A percentile compares a stretch with the other conserved stretches of the same genome.
Conservation (phyloP, 2,113 vertebrate species). For the Zosterops hypoxanthus region DNA sequence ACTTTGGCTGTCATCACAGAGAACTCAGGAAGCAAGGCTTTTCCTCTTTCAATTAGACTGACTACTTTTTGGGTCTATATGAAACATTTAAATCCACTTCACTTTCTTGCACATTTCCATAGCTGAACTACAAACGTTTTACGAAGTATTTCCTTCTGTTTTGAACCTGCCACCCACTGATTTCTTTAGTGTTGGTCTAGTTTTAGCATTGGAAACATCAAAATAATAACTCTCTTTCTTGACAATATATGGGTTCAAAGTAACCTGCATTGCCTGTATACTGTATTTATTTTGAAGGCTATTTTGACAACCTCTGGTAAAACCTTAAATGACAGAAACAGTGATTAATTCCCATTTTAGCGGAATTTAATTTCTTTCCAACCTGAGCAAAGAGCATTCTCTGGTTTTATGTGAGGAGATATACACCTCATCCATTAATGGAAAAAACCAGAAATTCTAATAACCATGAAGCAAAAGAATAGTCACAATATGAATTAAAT, state of each 20-base stretch:
- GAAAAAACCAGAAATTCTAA: background rate
- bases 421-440: background rate
- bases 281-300: background rate
- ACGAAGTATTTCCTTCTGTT: background rate
- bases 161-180: background rate
- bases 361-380: background rate
- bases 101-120: background rate
- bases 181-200: background rate
- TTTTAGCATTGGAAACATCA: background rate
- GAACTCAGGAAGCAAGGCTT: background rate
- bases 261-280: background rate
- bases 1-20: background rate
- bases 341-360: background rate
- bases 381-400: background rate
- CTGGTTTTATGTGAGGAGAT: background rate
- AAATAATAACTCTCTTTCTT: background rate
- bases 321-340: background rate
- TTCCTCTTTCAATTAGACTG: constrained; percentile 36
- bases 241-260: background rate
- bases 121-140: background rate
- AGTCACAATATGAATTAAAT: background rate
- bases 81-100: background rate
- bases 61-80: background rate
- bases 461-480: background rate
- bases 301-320: background rate